Conservation (phyloP, 92 coral and sea anemone species). For the Palythoa grandis region DNA sequence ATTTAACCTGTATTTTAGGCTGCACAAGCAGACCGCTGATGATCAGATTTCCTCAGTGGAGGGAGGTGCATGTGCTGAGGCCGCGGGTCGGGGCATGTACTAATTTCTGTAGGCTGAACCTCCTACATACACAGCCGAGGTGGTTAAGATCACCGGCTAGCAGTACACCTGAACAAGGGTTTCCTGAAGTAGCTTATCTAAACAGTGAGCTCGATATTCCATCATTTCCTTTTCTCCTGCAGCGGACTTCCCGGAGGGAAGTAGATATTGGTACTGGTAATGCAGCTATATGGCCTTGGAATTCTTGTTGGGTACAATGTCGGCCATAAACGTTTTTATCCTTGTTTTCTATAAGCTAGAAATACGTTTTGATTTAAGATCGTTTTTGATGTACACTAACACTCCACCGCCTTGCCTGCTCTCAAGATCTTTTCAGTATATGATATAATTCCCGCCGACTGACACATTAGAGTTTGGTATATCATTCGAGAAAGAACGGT, state of each 20-base stretch:
- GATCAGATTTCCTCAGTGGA: slow-evolving; percentile 41
- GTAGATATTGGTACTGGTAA: no score
- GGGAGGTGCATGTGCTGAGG: slow-evolving; percentile 5
- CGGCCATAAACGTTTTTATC: no score
- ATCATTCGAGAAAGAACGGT: no score
- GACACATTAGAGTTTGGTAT: neutral
- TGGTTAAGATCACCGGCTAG: slow-evolving; percentile 56
- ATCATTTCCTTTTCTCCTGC: no score
- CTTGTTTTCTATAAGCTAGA: no score
- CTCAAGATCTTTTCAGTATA: neutral
- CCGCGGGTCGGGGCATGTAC: neutral
- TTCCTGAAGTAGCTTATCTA: neutral
- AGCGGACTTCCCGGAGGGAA: no score
- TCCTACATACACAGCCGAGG: neutral
- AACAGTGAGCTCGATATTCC: no score
- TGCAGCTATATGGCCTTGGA: no score
- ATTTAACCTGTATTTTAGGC: slow-evolving; percentile 41
- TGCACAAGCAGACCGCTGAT: slow-evolving; percentile 36
- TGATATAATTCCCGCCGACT: neutral
- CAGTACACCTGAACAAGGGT: slow-evolving; percentile 52
- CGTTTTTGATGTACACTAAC: neutral
- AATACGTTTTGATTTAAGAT: no score
- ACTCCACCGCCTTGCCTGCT: neutral
- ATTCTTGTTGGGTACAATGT: no score
- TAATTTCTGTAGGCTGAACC: slow-evolving; percentile 24